Percentiles rank a stretch among this genome's conserved stretches.
phyloP scores from a whole-genome alignment of 2,113 vertebrate genomes.

The Dissostichus mawsoni region DNA sequence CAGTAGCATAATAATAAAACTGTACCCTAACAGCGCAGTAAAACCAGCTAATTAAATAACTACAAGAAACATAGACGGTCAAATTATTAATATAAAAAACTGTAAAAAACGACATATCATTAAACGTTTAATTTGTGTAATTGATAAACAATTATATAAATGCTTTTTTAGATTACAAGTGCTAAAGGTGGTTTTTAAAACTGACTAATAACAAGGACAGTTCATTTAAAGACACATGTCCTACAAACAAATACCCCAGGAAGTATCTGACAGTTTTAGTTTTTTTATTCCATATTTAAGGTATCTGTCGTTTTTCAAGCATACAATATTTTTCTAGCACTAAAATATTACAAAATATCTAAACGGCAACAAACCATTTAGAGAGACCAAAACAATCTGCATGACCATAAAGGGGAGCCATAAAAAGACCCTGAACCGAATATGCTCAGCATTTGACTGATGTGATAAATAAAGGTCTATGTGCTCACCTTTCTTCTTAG shows the following conservation, averaged over 20 bases:
- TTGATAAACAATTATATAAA: neutral
- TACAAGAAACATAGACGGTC: no score
- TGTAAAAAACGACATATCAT: no score
- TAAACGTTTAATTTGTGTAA: neutral
- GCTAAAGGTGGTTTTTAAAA: neutral
- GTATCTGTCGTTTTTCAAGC: neutral
- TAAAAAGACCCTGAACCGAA: neutral
- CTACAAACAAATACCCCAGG: neutral
- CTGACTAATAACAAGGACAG: neutral
- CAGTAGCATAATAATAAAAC: no score
- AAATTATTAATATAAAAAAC: no score
- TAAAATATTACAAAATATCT: neutral
- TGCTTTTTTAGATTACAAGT: neutral
- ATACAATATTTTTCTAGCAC: neutral
- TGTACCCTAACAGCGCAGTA: no score
- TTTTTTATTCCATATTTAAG: neutral
- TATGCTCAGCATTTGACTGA: neutral
- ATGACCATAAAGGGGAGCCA: neutral
- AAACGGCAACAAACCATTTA: neutral
- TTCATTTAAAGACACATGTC: neutral
- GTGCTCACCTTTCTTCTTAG: neutral
- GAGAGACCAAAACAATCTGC: neutral
- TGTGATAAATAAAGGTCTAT: neutral
- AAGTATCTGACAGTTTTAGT: neutral
- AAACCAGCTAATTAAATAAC: no score